Percentiles rank a stretch among this genome's conserved stretches.
These are phyloP conservation scores for Mycetomoellerius zeteki DNA, from an alignment of 1,140 invertebrate species.

Conservation along the genomic window DNA sequence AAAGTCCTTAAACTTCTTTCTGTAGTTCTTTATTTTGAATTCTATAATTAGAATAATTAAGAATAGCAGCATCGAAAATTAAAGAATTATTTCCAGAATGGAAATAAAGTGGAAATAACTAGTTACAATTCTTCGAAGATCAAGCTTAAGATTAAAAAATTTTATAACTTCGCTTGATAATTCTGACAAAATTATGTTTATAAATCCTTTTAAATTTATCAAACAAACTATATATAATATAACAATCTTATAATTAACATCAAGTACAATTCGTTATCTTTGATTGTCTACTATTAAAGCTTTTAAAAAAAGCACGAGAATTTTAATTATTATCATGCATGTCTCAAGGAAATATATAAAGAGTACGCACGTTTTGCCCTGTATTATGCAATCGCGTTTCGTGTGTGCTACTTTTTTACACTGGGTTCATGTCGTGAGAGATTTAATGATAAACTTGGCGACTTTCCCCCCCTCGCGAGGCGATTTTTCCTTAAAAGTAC, in stretches of 20 bases:
- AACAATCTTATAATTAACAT: background rate
- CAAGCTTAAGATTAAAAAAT: slow-evolving; percentile 1
- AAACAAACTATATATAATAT: background rate
- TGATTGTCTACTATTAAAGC: background rate
- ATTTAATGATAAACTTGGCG: slow-evolving; percentile 77
- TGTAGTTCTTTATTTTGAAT: background rate
- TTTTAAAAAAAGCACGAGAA: slow-evolving; percentile 6
- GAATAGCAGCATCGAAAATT: background rate
- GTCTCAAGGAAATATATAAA: slow-evolving; percentile 7
- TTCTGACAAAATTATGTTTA: background rate
- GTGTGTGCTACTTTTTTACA: slow-evolving; percentile 81
- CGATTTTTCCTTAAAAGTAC: slow-evolving; percentile 59
- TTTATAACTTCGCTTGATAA: background rate
- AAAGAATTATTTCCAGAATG: too few species aligned
- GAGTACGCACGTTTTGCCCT: slow-evolving; percentile 68
- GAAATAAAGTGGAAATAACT: too few species aligned
- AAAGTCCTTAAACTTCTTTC: background rate
- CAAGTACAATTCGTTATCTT: background rate
- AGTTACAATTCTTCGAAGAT: background rate
- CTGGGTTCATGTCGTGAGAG: slow-evolving; percentile 77
- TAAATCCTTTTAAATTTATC: background rate
- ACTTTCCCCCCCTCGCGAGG: slow-evolving; percentile 61
- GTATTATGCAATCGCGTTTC: slow-evolving; percentile 79
- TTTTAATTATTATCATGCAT: slow-evolving; percentile 14
- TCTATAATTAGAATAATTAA: slow-evolving; percentile 10